Percentiles rank a stretch among this genome's conserved stretches.
Conservation (phyloP, 2,888 invertebrate genomes). For the Ophraella communa region DNA sequence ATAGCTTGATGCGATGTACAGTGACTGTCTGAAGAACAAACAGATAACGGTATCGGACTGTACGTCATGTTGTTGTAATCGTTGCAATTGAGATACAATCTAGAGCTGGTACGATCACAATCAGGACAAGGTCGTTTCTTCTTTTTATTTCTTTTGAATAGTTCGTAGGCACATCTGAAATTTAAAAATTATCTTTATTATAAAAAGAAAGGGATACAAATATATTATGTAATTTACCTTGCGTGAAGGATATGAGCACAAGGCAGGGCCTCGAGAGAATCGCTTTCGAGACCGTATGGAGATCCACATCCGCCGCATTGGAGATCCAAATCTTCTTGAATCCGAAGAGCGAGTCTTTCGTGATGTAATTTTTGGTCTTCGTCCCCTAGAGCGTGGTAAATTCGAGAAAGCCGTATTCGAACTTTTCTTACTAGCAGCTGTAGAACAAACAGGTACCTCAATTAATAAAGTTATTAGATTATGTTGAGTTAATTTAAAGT, state of each 20-base stretch:
- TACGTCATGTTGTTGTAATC: slow-evolving; percentile 53
- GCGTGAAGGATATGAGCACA: slow-evolving; percentile 89
- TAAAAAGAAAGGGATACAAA: background rate
- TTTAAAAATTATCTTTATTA: background rate
- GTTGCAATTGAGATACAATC: slow-evolving; percentile 65
- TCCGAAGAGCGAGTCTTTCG: slow-evolving; percentile 70
- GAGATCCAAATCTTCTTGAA: slow-evolving; percentile 75
- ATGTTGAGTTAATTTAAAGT: too few species aligned
- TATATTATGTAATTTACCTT: slow-evolving; percentile 62
- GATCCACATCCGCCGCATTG: slow-evolving; percentile 84
- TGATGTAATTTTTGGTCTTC: slow-evolving; percentile 79
- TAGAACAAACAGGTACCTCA: slow-evolving; percentile 25
- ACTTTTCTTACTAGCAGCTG: slow-evolving; percentile 82
- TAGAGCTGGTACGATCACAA: slow-evolving; percentile 72
- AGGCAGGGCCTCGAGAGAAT: slow-evolving; percentile 79
- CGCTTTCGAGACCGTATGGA: slow-evolving; percentile 75
- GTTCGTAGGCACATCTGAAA: slow-evolving; percentile 71
- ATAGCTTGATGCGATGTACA: slow-evolving; percentile 63
- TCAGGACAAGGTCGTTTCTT: slow-evolving; percentile 73
- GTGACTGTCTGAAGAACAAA: slow-evolving; percentile 58
- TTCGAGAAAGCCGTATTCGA: slow-evolving; percentile 77
- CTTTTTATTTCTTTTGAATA: slow-evolving; percentile 67
- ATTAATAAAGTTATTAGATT: background rate
- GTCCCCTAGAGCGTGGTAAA: slow-evolving; percentile 84
- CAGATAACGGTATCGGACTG: slow-evolving; percentile 62